Base-by-base conservation (phyloP, 1,140 invertebrate species). In the Tribolium madens region DNA sequence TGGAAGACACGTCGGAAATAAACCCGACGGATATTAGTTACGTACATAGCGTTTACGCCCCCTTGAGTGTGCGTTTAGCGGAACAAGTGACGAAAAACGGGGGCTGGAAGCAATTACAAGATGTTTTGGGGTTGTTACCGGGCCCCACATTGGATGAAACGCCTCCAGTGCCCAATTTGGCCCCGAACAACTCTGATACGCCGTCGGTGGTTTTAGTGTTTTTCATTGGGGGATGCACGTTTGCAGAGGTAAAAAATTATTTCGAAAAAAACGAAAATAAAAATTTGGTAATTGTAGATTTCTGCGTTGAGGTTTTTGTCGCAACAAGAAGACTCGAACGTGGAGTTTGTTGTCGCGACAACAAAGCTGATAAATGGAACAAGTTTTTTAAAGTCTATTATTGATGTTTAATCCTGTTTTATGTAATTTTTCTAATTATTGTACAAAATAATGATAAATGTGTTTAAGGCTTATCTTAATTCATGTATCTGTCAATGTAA, bases 151-250 rank as follows among this genome's bases (percentile, higher is more conserved):
- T 91, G 46, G 90, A 91, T 80, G 90, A 91, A 79, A 87, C 79
- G 0, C 79, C 81, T 9, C 12, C 52, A 52, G 31, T 81, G 1
- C 47, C 69, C n/a, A 78, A 64, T 68, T 14, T 76, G 6, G 60
- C 79, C n/a, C 76, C 79, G 48, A 78, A 60, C 15, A 81, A 81
- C 53, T 89, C 89, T 5, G 93, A 95, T 76, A 89, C 89, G 52
- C 90, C 93, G 0, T 91, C 91, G 82, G 91, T 97, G 0, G 92
- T 97, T n/a, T 85, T 99, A 3, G 95, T 99, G 0, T 96, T 98
- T 84, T 98, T 98, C 84, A 92, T 99, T 14, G 97, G 98, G 7
- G 98, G 98, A 1, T 97, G 97, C 84, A 99, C 97, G 0, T 98
- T 94, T 88, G 95, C 97, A 1, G 98, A 99, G 81, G 85, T 86